phyloP scores from a whole-genome alignment of 2,888 invertebrate genomes.

The Coecobrya sp. region DNA sequence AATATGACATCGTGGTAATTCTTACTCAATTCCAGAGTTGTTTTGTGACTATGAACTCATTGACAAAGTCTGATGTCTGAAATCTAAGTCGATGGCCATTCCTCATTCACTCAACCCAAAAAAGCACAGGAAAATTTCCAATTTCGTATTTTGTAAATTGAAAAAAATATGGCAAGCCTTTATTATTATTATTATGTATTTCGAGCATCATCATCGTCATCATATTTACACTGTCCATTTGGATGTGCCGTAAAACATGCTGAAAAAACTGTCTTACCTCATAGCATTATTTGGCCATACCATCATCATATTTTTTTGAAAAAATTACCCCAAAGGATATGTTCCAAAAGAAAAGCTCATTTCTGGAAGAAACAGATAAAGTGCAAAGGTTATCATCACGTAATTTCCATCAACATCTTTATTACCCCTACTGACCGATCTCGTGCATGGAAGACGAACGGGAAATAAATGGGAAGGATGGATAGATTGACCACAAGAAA shows the following conservation, averaged over 20 bases:
- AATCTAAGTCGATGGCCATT: constrained; percentile 70
- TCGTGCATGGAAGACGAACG: constrained; percentile 25
- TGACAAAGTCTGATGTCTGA: constrained; percentile 49
- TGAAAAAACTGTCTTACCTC: constrained; percentile 7
- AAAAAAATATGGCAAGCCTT: constrained; percentile 32
- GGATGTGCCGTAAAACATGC: background rate
- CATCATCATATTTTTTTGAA: background rate
- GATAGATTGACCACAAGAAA: constrained; percentile 13
- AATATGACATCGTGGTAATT: background rate
- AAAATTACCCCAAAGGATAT: background rate
- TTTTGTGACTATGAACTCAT: constrained; percentile 24
- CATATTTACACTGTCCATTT: background rate
- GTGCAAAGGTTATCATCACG: constrained; percentile 65
- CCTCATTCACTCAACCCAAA: constrained; percentile 47
- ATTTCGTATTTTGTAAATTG: constrained; percentile 38
- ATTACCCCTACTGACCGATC: constrained; percentile 58
- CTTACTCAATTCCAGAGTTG: background rate
- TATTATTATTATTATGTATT: constrained; percentile 13
- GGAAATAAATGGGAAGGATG: background rate
- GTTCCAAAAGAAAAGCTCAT: constrained; percentile 13
- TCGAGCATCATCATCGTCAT: background rate
- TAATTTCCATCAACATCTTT: constrained; percentile 42
- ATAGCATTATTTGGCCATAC: background rate
- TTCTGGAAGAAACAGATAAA: constrained; percentile 49
- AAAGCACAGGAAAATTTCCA: constrained; percentile 72